Evolutionary conservation across 1,140 invertebrate genomes (phyloP), one percentile per base, ranked within the genome.

Genomic region (Bombyx mandarina): DNA sequence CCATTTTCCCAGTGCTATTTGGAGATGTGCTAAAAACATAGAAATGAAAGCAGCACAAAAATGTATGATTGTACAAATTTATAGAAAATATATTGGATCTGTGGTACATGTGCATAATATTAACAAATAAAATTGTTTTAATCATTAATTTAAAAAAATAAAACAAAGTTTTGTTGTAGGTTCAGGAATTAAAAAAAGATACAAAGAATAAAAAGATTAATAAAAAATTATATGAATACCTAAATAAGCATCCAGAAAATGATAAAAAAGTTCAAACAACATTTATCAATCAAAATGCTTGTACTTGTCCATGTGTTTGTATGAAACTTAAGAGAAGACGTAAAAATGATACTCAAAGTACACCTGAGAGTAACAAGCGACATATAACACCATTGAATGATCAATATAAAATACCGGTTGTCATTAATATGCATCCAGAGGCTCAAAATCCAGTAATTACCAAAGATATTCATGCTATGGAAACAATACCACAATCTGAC

Each of bases 1-100:
- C n/a, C 79, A 81, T 66, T 59, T 87, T 43, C 87, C 87, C 1
- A 82, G 79, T 75, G 81, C 76, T 58, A 85, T 88, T 56, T 83
- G 81, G 78, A 73, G 77, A 59, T 87, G 83, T 71, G 84, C 87
- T n/a, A 83, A 84, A 57, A 69, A 66, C 52, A 75, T 88, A 59
- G 87, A 88, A 73, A 77, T 75, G 65, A 70, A 66, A 43, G 87
- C 87, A 35, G 84, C 81, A 8, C 73, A 80, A 54, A 67, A 69
- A 43, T 80, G 76, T 45, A 88, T 88, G 84, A 71, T 87, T 6
- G 74, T 84, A 43, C 73, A 85, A 45, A 56, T 88, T 8, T 88
- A 88, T 61, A 66, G 84, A 60, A 74, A 75, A 59, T 77, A 78
- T 63, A 77, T 88, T 58, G 52, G 74, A n/a, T 44, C 65, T 54